These are phyloP conservation scores for Pardosa pseudoannulata DNA, from an alignment of 2,888 invertebrate genomes.

Conservation along the genomic window DNA sequence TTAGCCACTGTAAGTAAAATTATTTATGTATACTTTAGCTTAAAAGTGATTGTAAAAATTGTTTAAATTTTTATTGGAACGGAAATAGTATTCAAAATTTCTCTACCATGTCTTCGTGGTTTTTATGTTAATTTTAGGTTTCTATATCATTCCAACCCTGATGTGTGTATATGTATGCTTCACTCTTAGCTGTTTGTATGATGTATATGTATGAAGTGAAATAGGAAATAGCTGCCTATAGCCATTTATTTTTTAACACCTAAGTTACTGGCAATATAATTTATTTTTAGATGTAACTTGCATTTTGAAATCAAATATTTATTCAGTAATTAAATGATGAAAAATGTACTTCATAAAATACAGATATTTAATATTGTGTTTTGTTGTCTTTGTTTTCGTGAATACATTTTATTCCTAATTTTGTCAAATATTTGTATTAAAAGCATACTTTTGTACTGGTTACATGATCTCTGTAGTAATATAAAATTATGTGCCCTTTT, in stretches of 20 bases:
- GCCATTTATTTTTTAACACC: neutral
- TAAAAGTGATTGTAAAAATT: slow-evolving; percentile 5
- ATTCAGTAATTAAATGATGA: neutral
- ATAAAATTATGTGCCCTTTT: neutral
- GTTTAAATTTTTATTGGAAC: neutral
- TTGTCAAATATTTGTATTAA: slow-evolving; percentile 1
- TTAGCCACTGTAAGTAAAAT: neutral
- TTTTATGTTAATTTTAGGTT: slow-evolving; percentile 60
- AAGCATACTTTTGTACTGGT: neutral
- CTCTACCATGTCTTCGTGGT: slow-evolving; percentile 36
- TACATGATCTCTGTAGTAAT: slow-evolving; percentile 1
- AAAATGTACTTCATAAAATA: neutral
- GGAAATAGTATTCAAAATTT: slow-evolving; percentile 52
- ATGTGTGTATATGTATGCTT: slow-evolving; percentile 65
- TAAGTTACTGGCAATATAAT: neutral
- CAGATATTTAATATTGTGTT: neutral
- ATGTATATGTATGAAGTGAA: slow-evolving; percentile 62
- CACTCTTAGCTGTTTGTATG: slow-evolving; percentile 66
- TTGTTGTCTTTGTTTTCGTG: neutral
- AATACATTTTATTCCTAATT: neutral
- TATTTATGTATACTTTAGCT: slow-evolving; percentile 5
- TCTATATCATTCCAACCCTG: slow-evolving; percentile 68
- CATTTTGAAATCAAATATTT: neutral
- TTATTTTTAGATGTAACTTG: slow-evolving; percentile 13
- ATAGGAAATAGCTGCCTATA: slow-evolving; percentile 49